Base-by-base conservation (phyloP, 1,140 invertebrate genomes). In the Scaptomyza hsui region DNA sequence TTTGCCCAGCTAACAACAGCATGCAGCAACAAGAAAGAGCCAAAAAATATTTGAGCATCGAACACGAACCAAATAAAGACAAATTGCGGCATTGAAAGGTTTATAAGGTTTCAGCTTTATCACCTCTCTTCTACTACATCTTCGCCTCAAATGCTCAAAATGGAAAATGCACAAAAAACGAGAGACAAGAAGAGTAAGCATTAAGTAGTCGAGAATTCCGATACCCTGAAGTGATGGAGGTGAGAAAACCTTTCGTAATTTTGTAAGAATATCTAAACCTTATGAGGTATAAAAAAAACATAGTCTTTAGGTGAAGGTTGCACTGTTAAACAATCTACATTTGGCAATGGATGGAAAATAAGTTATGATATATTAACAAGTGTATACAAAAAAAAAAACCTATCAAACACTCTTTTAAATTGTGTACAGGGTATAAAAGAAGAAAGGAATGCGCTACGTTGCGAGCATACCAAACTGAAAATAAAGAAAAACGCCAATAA, bases 1-100 rank as follows among this genome's bases (percentile, higher is more conserved):
- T 19, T 59, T 35, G 55, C 35, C 45, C 35, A 12, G 13, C 19
- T 6, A 56, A 45, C 37, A n/a, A 37, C n/a, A 13, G 15, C 16
- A 10, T 9, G 21, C n/a, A 13, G 15, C 16, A 10, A 29, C 6
- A 29, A 29, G 26, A 9, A 29, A 29, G 26, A 59, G 65, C 55
- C 68, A 63, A 44, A 73, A 86, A 88, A 86, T 81, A 85, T 85
- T 88, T 75, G 44, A 83, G 75, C 78, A 75, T 72, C 68, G 72
- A 80, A 88, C 88, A 90, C 88, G 88, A 88, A 90, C 73, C 82
- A 90, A 90, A 90, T 90, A 90, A 90, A 90, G 88, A 90, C 88
- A 90, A 90, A 90, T 90, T 90, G 82, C 76, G 75, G 69, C 69
- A 89, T 82, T 88, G 78, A 88, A 83, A 82, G 85, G 76, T 86